Evolutionary conservation across 2,797 vertebrate genomes (phyloP), one percentile per base, ranked within the genome.

Genomic region (Enteromius paludinosus): DNA sequence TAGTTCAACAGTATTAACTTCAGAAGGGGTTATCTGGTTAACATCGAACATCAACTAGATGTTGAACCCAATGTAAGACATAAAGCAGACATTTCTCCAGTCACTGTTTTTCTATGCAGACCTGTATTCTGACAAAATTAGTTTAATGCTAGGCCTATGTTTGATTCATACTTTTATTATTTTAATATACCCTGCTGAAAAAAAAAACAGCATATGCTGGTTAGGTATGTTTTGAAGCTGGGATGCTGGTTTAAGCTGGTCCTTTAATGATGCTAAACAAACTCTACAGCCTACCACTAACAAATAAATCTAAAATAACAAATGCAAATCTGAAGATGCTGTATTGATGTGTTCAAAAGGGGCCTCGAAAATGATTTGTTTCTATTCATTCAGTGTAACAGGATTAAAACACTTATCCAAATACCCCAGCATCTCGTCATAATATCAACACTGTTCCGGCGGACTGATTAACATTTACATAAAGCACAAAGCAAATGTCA

Each of bases 391-490:
- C 56, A 56, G 23, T 4, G 9, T 73, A 28, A 75, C 0, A 61
- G 28, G 41, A 28, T 61, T 69, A 74, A 59, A 59, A 73, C n/a
- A 56, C 52, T 20, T 7, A 15, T 9, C 62, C 35, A 54, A 82
- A 41, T 11, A 68, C 71, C 43, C 17, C 23, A 56, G 72, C 18
- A 17, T 23, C 43, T 35, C 30, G 0, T 45, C 77, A 52, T 75
- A 65, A 65, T 14, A 79, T 66, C 56, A 59, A 15, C 28, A 10
- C 25, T 59, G 47, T 65, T 77, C 54, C 73, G 25, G 59, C 18
- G 28, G 45, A 52, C 79, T 79, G 41, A 79, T 82, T 86, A 84
- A 79, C 70, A 84, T 84, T 82, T 79, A 64, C 25, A 52, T 4
- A 20, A 69, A 72, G 9, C 10, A 18, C 62, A 54, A 75, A 45